Evolutionary conservation across 1,140 invertebrate species (phyloP), one percentile per base, ranked within the genome.

Genomic region (Sitophilus oryzae): DNA sequence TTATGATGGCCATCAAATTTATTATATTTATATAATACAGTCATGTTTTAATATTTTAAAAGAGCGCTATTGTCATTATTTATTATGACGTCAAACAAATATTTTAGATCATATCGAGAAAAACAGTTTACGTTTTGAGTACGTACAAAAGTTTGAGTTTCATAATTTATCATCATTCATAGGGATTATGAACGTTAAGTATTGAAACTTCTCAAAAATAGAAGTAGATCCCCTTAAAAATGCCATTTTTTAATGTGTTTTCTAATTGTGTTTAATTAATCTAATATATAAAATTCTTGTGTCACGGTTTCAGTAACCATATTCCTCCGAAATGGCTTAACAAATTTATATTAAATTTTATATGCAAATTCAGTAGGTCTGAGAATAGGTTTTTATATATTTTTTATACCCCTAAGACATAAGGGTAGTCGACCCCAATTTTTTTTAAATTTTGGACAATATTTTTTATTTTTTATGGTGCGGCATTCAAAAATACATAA

Each of bases 351-450:
- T 35, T 1, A 35, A 47, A 34, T 47, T 47, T 47, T 5, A 16
- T 47, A 35, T 47, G 45, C 30, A 35, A 34, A 47, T 47, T 25
- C 45, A 16, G 45, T 47, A 47, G 45, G 45, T 47, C 45, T 47
- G 23, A 47, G 2, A n/a, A n/a, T n/a, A n/a, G 43, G 45, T 18
- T 16, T 16, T 11, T 8, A 34, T 47, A 10, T 35, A 47, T 47
- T 47, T 47, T 47, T 47, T 11, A 47, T 34, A 47, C 22, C 22
- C 45, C 30, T 47, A 47, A 34, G 25, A 34, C 23, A 34, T 47
- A 18, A 47, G 30, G 45, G 45, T 34, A 6, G 38, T 41, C 38
- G n/a, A 41, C 38, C 38, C 38, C 38, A 41, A 18, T 30, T 2
- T 47, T 23, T 21, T 45, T 23, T 18, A 45, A 22, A 23, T 47